A percentile compares a stretch with the other conserved stretches of the same genome.
These are phyloP conservation scores for Agrochola macilenta DNA, from an alignment of 2,888 invertebrate genomes.

Conservation along the genomic window DNA sequence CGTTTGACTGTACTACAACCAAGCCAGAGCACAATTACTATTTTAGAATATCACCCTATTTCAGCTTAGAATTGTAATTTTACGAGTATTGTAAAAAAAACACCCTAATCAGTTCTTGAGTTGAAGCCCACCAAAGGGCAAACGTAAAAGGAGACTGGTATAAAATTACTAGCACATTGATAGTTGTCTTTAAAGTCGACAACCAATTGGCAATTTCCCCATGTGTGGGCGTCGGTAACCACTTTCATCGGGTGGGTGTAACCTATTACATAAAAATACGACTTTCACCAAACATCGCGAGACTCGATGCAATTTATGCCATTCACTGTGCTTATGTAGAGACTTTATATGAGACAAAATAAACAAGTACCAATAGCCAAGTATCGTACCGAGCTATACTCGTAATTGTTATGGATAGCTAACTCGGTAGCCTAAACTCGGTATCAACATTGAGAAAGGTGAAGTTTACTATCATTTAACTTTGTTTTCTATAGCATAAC, in stretches of 20 bases:
- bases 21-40: too few relatives aligned
- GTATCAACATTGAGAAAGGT: too few relatives aligned
- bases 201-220: not conserved
- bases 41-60: too few relatives aligned
- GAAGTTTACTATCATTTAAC: not conserved
- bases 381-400: not conserved
- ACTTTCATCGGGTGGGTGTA: conserved; percentile 23
- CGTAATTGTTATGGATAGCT: not conserved
- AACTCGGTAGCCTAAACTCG: not conserved
- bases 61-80: too few relatives aligned
- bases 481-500: not conserved
- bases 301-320: not conserved
- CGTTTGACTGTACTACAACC: too few relatives aligned
- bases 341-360: not conserved
- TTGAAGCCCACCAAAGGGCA: too few relatives aligned
- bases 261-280: conserved; percentile 33
- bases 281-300: conserved; percentile 27
- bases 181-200: not conserved
- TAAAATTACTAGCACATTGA: too few relatives aligned
- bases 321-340: not conserved
- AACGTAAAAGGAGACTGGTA: too few relatives aligned
- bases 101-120: too few relatives aligned
- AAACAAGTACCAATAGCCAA: too few relatives aligned
- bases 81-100: too few relatives aligned
- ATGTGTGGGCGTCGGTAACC: not conserved